Evolutionary conservation across 2,113 vertebrate species (phyloP), one percentile per base, ranked within the genome.

Genomic region (Dasypus novemcinctus): DNA sequence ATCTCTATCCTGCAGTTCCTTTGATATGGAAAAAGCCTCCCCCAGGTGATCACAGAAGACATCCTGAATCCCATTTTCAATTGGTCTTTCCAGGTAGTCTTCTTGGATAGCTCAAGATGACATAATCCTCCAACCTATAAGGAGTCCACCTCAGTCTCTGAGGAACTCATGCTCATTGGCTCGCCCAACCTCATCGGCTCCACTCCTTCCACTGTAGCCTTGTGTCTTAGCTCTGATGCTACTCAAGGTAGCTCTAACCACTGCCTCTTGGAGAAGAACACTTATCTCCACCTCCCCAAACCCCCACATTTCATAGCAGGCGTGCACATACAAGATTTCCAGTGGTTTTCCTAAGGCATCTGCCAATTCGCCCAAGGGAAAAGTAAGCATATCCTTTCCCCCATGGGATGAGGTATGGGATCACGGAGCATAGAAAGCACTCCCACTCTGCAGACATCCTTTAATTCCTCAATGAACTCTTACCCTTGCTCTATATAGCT

Each of bases 401-500:
- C 41, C 9, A 4, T 4, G n/a, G 2, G 27, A 0, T 33, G 36
- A 59, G 2, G 6, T 8, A 0, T 11, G 12, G 13, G 33, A 25
- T 38, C 57, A 49, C 8, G 54, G 1, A 0, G 5, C 52, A 4
- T 2, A 81, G 20, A 64, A 9, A 23, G 6, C 9, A 15, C 8
- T 2, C 8, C 17, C 9, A 88, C n/a, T 25, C 29, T 59, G 7
- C 15, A 87, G 41, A 89, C 43, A 20, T 21, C 12, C 21, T 49
- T 72, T 27, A 29, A 5, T 21, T 72, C 75, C 43, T 74, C 10
- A 43, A 46, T 14, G 13, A 69, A 66, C 5, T 43, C 6, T 31
- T 66, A 49, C 4, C 1, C 29, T 79, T 54, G 52, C 23, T 23
- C 59, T 43, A 33, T 9, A 46, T 36, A 43, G 9, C 46, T 21